These are phyloP conservation scores for Rhynchomys soricoides DNA, from an alignment of 2,113 vertebrate genomes.

Conservation along the genomic window DNA sequence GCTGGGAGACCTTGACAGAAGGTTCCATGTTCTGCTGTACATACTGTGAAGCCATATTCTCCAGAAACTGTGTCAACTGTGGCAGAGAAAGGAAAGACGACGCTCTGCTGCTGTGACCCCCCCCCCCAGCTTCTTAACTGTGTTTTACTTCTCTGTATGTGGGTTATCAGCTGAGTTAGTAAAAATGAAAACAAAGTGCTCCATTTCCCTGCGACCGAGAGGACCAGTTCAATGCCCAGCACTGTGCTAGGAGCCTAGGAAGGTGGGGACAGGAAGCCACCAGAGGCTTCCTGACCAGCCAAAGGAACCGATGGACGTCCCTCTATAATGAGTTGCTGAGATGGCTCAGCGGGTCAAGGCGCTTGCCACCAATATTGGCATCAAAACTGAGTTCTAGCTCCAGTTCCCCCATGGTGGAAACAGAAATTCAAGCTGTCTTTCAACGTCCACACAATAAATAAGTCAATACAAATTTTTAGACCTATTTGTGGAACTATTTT, in stretches of 20 bases:
- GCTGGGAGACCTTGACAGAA: neutral
- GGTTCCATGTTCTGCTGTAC: rapidly evolving
- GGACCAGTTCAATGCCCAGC: no score
- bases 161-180: no score
- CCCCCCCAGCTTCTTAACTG: neutral
- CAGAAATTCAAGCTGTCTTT: neutral
- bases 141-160: neutral
- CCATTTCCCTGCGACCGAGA: no score
- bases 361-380: neutral
- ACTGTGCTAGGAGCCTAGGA: neutral
- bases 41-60: neutral
- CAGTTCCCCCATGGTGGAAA: no score
- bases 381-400: neutral
- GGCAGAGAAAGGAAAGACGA: neutral
- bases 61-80: neutral
- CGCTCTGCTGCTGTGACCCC: neutral
- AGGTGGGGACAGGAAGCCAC: no score
- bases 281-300: neutral
- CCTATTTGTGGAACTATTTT: neutral
- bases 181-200: neutral
- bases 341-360: no score
- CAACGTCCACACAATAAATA: neutral
- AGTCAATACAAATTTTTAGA: neutral
- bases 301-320: no score
- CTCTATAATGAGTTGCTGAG: neutral